Evolutionary conservation across 2,888 invertebrate genomes (phyloP).

Genomic region (Aphodius sticticus): DNA sequence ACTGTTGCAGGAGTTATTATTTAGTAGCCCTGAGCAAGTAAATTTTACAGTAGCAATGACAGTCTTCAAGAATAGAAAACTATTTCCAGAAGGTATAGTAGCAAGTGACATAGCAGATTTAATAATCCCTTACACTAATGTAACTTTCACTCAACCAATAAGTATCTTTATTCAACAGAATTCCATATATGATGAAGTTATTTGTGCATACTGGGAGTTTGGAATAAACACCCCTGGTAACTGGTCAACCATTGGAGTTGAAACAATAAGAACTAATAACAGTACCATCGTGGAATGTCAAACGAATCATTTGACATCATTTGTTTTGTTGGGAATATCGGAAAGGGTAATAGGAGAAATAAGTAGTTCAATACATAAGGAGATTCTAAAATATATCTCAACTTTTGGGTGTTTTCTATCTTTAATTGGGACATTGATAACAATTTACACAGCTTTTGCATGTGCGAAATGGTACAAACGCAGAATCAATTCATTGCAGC

Average conservation of each 20-base stretch:
- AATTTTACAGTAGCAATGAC: neutral
- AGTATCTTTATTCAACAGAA: neutral
- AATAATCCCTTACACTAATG: neutral
- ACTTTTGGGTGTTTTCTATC: slow-evolving; percentile 29
- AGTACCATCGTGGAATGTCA: slow-evolving; percentile 7
- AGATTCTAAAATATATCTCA: slow-evolving; percentile 9
- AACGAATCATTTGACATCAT: slow-evolving; percentile 15
- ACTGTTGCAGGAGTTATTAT: neutral
- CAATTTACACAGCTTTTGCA: slow-evolving; percentile 21
- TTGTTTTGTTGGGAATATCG: slow-evolving; percentile 20
- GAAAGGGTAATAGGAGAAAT: slow-evolving; percentile 12
- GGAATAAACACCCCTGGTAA: slow-evolving; percentile 23
- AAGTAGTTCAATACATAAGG: neutral
- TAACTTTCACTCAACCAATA: neutral
- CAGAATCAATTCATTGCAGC: slow-evolving; percentile 30
- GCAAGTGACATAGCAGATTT: slow-evolving; percentile 13
- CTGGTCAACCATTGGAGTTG: slow-evolving; percentile 31
- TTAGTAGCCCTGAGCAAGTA: neutral
- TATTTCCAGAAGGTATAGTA: slow-evolving; percentile 14
- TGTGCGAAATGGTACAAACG: slow-evolving; percentile 31
- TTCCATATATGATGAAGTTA: neutral
- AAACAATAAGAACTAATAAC: slow-evolving; percentile 12
- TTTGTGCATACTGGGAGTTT: slow-evolving; percentile 32
- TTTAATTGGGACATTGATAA: slow-evolving; percentile 21
- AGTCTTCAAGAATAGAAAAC: neutral